phyloP scores from a whole-genome alignment of 2,888 invertebrate species.

The Temnothorax ravouxi region DNA sequence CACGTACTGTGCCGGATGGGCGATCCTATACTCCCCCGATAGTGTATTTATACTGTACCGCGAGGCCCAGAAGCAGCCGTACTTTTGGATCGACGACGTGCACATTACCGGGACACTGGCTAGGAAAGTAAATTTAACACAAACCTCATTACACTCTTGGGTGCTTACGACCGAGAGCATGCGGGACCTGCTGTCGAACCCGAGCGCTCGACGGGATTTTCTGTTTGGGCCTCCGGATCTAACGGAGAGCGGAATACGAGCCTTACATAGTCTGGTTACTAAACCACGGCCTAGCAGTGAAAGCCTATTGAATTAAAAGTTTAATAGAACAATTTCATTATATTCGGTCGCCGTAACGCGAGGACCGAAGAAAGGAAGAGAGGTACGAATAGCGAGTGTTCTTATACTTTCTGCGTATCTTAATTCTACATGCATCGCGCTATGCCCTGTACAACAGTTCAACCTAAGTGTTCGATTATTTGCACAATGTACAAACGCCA shows the following conservation, averaged over 20 bases:
- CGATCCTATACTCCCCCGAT: conserved; percentile 90
- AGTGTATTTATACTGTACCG: conserved; percentile 88
- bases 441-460: conserved; percentile 33
- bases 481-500: conserved; percentile 67
- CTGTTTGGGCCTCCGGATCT: conserved; percentile 88
- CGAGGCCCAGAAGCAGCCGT: conserved; percentile 89
- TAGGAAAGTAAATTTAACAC: conserved; percentile 88
- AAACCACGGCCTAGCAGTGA: conserved; percentile 75
- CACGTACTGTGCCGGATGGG: conserved; percentile 92
- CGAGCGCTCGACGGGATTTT: conserved; percentile 85
- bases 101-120: conserved; percentile 91
- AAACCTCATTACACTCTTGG: conserved; percentile 87
- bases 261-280: conserved; percentile 87
- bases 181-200: conserved; percentile 79
- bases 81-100: conserved; percentile 95
- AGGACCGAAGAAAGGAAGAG: neutral
- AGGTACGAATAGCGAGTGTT: neutral
- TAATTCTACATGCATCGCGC: conserved; percentile 46
- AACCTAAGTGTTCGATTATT: conserved; percentile 62
- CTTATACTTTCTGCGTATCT: conserved; percentile 34
- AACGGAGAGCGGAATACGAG: conserved; percentile 86
- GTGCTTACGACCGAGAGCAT: conserved; percentile 84
- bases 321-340: conserved; percentile 44
- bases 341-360: conserved; percentile 16
- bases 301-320: conserved; percentile 71